phyloP scores from a whole-genome alignment of 2,888 invertebrate species.

The Caenorhabditis sp. region DNA sequence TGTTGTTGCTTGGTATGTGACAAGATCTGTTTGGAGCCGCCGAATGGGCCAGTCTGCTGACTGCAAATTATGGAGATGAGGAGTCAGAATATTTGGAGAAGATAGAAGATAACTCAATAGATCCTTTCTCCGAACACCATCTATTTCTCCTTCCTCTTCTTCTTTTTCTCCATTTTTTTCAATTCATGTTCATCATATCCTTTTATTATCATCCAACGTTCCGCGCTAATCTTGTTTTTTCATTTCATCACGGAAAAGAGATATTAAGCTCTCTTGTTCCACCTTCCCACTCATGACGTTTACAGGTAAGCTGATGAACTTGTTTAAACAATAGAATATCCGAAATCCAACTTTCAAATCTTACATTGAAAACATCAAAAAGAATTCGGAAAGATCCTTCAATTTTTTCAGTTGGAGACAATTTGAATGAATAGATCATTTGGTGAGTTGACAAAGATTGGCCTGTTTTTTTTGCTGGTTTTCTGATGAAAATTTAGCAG shows the following conservation, averaged over 20 bases:
- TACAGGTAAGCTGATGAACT: too few species aligned
- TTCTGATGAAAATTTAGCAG: too few species aligned
- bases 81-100: conserved; percentile 26
- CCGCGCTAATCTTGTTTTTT: conserved; percentile 30
- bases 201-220: conserved; percentile 41
- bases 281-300: conserved; percentile 49
- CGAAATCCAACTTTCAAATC: not conserved
- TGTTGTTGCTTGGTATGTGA: conserved; percentile 7
- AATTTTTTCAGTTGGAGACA: too few species aligned
- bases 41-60: conserved; percentile 4
- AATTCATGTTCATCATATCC: conserved; percentile 7
- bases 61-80: conserved; percentile 39
- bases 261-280: conserved; percentile 14
- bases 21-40: not conserved
- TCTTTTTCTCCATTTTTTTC: conserved; percentile 11
- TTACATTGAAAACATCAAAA: too few species aligned
- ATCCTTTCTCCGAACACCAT: conserved; percentile 37
- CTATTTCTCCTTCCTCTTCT: conserved; percentile 23
- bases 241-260: not conserved
- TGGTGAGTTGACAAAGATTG: too few species aligned
- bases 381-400: too few species aligned
- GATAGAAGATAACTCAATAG: conserved; percentile 39
- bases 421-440: too few species aligned
- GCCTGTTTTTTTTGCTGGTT: too few species aligned
- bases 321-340: too few species aligned